Evolutionary conservation across 1,140 invertebrate genomes (phyloP), one percentile per base, ranked within the genome.

Genomic region (Sarcophaga peregrina): DNA sequence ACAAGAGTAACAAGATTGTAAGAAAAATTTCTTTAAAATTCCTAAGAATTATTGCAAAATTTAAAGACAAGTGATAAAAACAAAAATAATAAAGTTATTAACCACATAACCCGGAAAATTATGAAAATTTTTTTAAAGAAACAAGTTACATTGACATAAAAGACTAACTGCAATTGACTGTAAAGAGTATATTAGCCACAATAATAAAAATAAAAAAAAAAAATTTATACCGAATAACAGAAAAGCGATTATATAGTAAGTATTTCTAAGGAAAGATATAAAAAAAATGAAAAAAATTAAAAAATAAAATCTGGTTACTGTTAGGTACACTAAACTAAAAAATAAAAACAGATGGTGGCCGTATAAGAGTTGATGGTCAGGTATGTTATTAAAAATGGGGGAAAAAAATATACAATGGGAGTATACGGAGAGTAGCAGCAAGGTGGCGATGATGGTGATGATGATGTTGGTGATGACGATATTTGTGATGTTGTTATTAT

Each of bases 251-350:
- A 37, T 37, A 37, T 37, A 37, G 25, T 37, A 37, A 37, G 25
- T n/a, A 58, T 58, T 58, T 58, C 54, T 58, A 8, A 58, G n/a
- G 54, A 58, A 58, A 58, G 11, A 58, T n/a, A 58, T 58, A 58
- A 58, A 58, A 58, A 37, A 37, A 37, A n/a, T n/a, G n/a, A 37
- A 37, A 37, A 2, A 37, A 2, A 37, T 37, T 58, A 68, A 68
- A 68, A 62, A n/a, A n/a, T n/a, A n/a, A 68, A 68, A 68, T 20
- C 62, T 68, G 62, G 62, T 68, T 58, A 58, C 54, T 58, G 54
- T 58, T 58, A 58, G 54, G 54, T 58, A 58, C 54, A 58, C 54
- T 15, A 25, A 20, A 68, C 62, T 20, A 68, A 68, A 25, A 68
- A 68, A 11, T 68, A 0, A 20, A 68, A 20, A 20, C 17, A 68